phyloP scores from a whole-genome alignment of 2,797 vertebrate species.

The Gymnopithys bicolor region DNA sequence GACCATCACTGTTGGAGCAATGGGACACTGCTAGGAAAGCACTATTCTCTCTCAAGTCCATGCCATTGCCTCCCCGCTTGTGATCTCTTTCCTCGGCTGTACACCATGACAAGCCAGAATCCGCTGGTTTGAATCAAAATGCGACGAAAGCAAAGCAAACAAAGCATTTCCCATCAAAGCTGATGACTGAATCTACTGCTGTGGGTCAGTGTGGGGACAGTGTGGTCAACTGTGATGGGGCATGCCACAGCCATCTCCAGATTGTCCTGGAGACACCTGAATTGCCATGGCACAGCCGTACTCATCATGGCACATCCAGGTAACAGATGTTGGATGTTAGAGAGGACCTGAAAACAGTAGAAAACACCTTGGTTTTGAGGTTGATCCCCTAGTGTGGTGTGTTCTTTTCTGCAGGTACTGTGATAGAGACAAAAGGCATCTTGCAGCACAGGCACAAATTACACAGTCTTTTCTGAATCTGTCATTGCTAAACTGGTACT shows the following conservation, averaged over 20 bases:
- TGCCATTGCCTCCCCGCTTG: neutral
- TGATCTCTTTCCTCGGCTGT: neutral
- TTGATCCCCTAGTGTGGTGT: neutral
- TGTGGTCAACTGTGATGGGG: rapidly evolving
- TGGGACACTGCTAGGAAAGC: neutral
- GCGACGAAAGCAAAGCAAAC: neutral
- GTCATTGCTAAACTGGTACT: neutral
- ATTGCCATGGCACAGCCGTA: neutral
- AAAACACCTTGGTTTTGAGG: neutral
- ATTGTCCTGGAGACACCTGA: neutral
- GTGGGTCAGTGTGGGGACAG: neutral
- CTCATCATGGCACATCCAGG: rapidly evolving
- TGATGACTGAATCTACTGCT: rapidly evolving
- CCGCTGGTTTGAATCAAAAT: neutral
- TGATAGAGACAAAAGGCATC: neutral
- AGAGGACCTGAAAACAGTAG: neutral
- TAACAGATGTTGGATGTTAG: neutral
- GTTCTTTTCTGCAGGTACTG: neutral
- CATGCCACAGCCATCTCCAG: neutral
- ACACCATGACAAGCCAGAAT: neutral
- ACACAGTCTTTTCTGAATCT: neutral
- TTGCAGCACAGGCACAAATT: neutral
- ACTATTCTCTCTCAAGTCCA: neutral
- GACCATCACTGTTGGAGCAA: neutral
- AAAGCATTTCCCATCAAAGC: neutral